A percentile compares a stretch with the other conserved stretches of the same genome.
Evolutionary conservation across 2,888 invertebrate species (phyloP).

Genomic region (Synanthedon myopaeformis): DNA sequence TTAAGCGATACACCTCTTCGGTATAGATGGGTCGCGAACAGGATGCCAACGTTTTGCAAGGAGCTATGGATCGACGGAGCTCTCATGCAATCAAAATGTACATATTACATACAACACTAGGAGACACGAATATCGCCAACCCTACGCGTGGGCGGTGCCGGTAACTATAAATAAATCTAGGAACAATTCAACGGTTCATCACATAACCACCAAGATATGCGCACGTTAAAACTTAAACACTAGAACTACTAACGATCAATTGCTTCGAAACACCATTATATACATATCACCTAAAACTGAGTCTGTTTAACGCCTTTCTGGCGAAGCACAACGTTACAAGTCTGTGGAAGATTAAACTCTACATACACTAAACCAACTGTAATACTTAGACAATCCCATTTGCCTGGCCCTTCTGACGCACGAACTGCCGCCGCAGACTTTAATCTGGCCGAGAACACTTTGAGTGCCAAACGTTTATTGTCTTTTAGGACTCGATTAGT

Average conservation of each 20-base stretch:
- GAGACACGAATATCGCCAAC: neutral
- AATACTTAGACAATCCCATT: constrained; percentile 20
- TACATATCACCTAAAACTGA: constrained; percentile 26
- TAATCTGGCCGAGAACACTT: constrained; percentile 19
- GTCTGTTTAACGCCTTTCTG: constrained; percentile 26
- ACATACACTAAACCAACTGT: constrained; percentile 24
- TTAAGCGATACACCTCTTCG: neutral
- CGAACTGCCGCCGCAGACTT: constrained; percentile 28
- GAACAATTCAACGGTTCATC: constrained; percentile 44
- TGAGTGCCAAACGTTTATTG: constrained; percentile 25
- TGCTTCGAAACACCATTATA: constrained; percentile 29
- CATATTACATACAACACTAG: constrained; percentile 6
- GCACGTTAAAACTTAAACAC: constrained; percentile 50
- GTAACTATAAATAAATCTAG: constrained; percentile 46
- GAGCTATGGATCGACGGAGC: neutral
- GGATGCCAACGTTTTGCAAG: neutral
- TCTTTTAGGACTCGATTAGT: constrained; percentile 16
- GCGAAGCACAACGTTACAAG: constrained; percentile 42
- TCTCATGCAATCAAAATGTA: constrained; percentile 18
- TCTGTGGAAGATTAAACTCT: constrained; percentile 31
- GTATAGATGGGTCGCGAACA: neutral
- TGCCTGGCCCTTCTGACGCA: constrained; percentile 20
- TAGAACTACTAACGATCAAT: constrained; percentile 38
- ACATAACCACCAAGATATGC: constrained; percentile 63
- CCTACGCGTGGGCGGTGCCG: constrained; percentile 9